Base-by-base conservation (phyloP, 2,888 invertebrate genomes). In the Hyalella azteca region DNA sequence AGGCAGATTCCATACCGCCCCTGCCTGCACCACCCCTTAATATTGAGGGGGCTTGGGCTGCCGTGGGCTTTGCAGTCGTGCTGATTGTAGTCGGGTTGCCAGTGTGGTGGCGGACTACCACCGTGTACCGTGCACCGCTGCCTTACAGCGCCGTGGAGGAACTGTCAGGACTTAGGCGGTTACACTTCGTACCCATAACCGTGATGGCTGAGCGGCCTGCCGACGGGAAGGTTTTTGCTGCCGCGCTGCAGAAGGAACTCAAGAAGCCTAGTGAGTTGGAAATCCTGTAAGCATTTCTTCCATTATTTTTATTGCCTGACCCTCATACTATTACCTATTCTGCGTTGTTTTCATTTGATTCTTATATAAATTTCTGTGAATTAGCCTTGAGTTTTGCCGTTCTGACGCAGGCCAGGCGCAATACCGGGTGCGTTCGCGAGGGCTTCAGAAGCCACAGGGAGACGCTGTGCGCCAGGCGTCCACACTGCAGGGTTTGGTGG, bases 21-120 rank as follows among this genome's bases (percentile, higher is more conserved):
- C n/a, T 45, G 15, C 15, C 45, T 45, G 22, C 40, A 75, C 29
- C 41, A 15, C 40, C 75, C 13, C 36, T 75, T 2, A 75, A 75
- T 41, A 29, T 73, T 13, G 84, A 84, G 26, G 84, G 84, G 3
- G 82, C 82, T 13, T 82, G 80, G 84, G 84, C 84, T 54, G 84
- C 84, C 15, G 80, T 80, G 19, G 84, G 84, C 32, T 84, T 84
- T 82, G 82, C 84, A 54, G 78, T 82, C 11, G 84, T 84, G 7
- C 77, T 84, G 11, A 77, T 84, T 11, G 45, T 82, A 1, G 79
- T 84, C 29, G 84, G 84, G 9, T 19, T 84, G 29, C 84, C 84
- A 32, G 79, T 84, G 13, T 84, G 84, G 84, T 84, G 84, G 84
- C 79, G 79, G 41, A 84, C 84, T 11, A 84, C 84, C 11, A 84